Evolutionary conservation across 2,113 vertebrate genomes (phyloP), one percentile per base, ranked within the genome.

Genomic region (Diglossa brunneiventris): DNA sequence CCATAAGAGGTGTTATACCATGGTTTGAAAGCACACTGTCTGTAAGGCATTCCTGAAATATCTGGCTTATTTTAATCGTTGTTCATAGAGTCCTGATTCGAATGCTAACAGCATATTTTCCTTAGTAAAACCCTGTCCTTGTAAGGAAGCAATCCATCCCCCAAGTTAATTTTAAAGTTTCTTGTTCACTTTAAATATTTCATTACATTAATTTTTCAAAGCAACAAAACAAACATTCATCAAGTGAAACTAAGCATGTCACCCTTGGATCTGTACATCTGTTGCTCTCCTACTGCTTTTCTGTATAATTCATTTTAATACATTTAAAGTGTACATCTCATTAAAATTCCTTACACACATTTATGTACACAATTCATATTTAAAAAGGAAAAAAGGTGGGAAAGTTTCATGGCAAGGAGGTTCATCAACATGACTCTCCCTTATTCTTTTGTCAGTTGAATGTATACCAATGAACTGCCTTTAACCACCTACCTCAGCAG

Each of bases 221-320:
- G 89, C 95, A 97, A 97, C 95, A 97, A 98, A 98, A 98, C 96
- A 98, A 98, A 98, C 97, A 97, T 98, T 97, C 97, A 97, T 98
- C 98, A 98, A 98, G 93, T 97, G 98, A 98, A 97, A 98, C 98
- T 98, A 97, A 98, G 97, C 97, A 96, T 97, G 97, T 97, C 97
- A 97, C 95, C 96, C 96, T 97, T 90, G 94, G 95, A 97, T 96
- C 95, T 95, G 73, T 96, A 96, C 98, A 98, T 98, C 98, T 98
- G 97, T 97, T 98, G 95, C 96, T 95, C 78, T 95, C 97, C 91
- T 89, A 93, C 96, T 97, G 97, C 91, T 97, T 96, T 96, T 90
- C 91, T 98, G 96, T 97, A 98, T 98, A 98, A 98, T 98, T 98
- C 94, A 98, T 98, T 96, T 97, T 94, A 97, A 97, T 97, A 96